phyloP scores from a whole-genome alignment of 2,888 invertebrate genomes.

The Zaprionus obscuricornis region DNA sequence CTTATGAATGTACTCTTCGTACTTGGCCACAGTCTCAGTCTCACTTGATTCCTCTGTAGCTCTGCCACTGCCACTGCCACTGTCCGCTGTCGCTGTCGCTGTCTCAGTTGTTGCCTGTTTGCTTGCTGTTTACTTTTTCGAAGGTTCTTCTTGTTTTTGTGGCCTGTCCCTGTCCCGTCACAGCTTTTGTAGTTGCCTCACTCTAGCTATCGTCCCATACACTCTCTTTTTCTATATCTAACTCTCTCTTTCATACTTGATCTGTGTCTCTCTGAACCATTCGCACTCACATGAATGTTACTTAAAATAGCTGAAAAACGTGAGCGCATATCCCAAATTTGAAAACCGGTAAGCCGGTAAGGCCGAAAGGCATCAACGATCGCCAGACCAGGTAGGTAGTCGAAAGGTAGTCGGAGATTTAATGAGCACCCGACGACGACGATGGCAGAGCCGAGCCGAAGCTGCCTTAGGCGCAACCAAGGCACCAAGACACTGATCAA shows the following conservation, averaged over 20 bases:
- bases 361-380: constrained; percentile 50
- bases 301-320: constrained; percentile 75
- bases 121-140: constrained; percentile 53
- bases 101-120: too few relatives aligned
- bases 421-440: constrained; percentile 61
- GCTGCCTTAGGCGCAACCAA: constrained; percentile 45
- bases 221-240: constrained; percentile 4
- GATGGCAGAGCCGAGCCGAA: too few relatives aligned
- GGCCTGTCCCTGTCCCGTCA: constrained; percentile 44
- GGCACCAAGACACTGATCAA: too few relatives aligned
- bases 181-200: constrained; percentile 58
- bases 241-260: not conserved
- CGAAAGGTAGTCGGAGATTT: constrained; percentile 34
- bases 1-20: constrained; percentile 69
- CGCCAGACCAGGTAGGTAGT: constrained; percentile 48
- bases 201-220: constrained; percentile 13
- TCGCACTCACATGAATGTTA: constrained; percentile 60
- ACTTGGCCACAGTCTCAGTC: constrained; percentile 47
- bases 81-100: too few relatives aligned
- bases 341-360: constrained; percentile 73
- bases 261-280: constrained; percentile 8
- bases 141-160: constrained; percentile 52
- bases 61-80: too few relatives aligned
- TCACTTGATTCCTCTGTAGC: too few relatives aligned
- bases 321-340: constrained; percentile 76